Conservation (phyloP, 2,888 invertebrate genomes). For the Scaeva pyrastri region DNA sequence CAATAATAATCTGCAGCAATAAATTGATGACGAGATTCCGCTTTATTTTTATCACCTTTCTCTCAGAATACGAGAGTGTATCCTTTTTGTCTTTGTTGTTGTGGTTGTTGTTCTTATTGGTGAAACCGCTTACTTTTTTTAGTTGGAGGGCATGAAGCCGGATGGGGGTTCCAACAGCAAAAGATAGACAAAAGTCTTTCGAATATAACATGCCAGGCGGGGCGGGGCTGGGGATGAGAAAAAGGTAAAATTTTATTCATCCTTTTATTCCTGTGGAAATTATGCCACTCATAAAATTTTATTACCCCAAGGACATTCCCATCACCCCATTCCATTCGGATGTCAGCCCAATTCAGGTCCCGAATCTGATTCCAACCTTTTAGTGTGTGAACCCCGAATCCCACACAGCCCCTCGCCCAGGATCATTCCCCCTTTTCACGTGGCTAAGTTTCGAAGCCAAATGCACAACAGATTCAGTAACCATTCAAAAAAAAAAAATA, state of each 20-base stretch:
- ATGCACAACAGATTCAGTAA: slow-evolving; percentile 30
- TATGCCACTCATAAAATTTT: slow-evolving; percentile 65
- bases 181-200: slow-evolving; percentile 35
- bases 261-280: slow-evolving; percentile 55
- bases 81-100: background rate
- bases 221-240: background rate
- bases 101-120: background rate
- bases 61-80: background rate
- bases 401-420: background rate
- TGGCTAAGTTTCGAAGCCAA: slow-evolving; percentile 38
- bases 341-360: background rate
- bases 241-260: slow-evolving; percentile 45
- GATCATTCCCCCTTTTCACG: slow-evolving; percentile 2
- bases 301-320: slow-evolving; percentile 50
- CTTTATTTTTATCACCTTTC: slow-evolving; percentile 41
- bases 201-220: background rate
- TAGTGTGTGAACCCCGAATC: background rate
- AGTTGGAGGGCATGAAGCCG: background rate
- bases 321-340: too few relatives aligned
- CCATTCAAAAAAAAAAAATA: slow-evolving; percentile 16
- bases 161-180: background rate
- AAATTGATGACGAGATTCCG: slow-evolving; percentile 54
- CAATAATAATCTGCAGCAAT: slow-evolving; percentile 70
- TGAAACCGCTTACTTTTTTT: too few relatives aligned
- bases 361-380: slow-evolving; percentile 7